Percentiles rank a stretch among this genome's conserved stretches.
These are phyloP conservation scores for Podarcis cretensis DNA, from an alignment of 2,113 vertebrate genomes.

Conservation along the genomic window DNA sequence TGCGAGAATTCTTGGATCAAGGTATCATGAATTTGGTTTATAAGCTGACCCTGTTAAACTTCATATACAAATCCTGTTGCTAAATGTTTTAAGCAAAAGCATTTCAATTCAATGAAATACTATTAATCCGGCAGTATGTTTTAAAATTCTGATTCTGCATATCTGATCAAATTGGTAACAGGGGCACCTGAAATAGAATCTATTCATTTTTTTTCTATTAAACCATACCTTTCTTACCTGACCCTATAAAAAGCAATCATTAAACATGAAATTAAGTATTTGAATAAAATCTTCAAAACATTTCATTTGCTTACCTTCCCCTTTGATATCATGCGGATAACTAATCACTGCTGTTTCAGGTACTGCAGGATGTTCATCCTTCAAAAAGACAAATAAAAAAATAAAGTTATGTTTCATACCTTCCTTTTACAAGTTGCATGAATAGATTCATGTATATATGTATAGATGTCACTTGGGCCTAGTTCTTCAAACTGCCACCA, in stretches of 20 bases:
- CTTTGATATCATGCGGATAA: constrained; percentile 88
- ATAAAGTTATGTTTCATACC: background rate
- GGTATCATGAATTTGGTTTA: background rate
- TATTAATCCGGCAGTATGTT: background rate
- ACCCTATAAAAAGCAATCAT: background rate
- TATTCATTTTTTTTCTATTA: background rate
- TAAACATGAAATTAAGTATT: background rate
- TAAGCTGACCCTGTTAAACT: background rate
- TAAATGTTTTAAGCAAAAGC: background rate
- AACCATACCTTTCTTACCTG: rapidly evolving
- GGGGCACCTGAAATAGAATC: background rate
- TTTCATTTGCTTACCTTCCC: constrained; percentile 84
- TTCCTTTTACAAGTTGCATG: background rate
- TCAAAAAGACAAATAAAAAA: background rate
- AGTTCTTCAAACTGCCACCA: background rate
- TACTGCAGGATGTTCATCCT: constrained; percentile 90
- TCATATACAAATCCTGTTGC: background rate
- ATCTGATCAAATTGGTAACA: background rate
- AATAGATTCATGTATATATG: background rate
- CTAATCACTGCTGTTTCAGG: constrained; percentile 92
- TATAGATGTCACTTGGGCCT: background rate
- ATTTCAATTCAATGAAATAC: background rate
- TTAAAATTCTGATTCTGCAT: background rate
- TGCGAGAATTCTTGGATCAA: background rate
- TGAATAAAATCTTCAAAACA: background rate